Evolutionary conservation across 1,140 invertebrate genomes (phyloP).

Genomic region (Aphelinus atriplicis): DNA sequence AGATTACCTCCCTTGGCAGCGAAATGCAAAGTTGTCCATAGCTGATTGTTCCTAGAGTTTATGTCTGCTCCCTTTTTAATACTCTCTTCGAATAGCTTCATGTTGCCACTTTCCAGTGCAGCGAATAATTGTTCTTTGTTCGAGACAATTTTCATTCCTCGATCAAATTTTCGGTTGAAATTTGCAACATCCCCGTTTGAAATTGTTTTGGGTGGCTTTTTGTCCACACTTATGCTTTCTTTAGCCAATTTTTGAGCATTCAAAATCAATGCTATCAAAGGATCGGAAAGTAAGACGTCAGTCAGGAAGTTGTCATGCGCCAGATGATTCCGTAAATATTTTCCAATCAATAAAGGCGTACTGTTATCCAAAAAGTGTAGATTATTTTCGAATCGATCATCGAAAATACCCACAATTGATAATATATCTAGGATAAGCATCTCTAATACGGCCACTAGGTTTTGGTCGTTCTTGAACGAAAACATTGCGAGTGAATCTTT

Average conservation of each 20-base stretch:
- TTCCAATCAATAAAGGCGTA: slow-evolving; percentile 63
- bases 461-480: slow-evolving; percentile 19
- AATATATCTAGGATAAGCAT: slow-evolving; percentile 37
- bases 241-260: slow-evolving; percentile 42
- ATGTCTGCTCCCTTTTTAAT: slow-evolving; percentile 5
- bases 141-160: not conserved
- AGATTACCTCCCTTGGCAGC: slow-evolving; percentile 7
- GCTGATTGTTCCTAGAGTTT: not conserved
- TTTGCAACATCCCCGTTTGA: not conserved
- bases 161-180: not conserved
- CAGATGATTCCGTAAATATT: slow-evolving; percentile 58
- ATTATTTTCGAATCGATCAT: slow-evolving; percentile 61
- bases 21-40: not conserved
- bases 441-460: slow-evolving; percentile 30
- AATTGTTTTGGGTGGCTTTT: not conserved
- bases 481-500: not conserved
- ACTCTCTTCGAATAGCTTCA: not conserved
- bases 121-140: not conserved
- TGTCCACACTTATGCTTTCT: slow-evolving; percentile 21
- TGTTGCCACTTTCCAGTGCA: not conserved
- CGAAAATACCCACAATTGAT: slow-evolving; percentile 27
- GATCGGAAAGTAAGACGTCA: slow-evolving; percentile 66
- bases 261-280: slow-evolving; percentile 33
- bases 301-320: slow-evolving; percentile 64
- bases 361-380: slow-evolving; percentile 58